Evolutionary conservation across 2,113 vertebrate species (phyloP).

Genomic region (Callocephalon fimbriatum): DNA sequence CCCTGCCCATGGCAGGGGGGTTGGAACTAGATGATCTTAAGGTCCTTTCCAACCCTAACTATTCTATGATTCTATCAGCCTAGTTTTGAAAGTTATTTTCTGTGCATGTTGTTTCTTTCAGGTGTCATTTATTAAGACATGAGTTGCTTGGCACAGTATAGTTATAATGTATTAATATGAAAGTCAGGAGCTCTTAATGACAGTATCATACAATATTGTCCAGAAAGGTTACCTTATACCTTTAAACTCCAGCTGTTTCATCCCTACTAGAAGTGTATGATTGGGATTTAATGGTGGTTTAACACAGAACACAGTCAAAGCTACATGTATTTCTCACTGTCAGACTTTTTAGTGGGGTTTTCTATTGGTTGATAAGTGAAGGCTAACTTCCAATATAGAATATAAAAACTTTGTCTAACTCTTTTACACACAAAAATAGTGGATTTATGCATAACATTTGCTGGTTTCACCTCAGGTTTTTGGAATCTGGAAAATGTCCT

Average conservation of each 20-base stretch:
- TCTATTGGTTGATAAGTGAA: neutral
- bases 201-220: rapidly evolving
- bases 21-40: too few species aligned
- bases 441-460: neutral
- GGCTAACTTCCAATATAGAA: neutral
- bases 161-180: neutral
- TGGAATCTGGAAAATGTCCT: neutral
- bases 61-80: neutral
- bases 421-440: neutral
- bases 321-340: neutral
- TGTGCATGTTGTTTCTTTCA: neutral
- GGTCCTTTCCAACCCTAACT: too few species aligned
- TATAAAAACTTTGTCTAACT: neutral
- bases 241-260: neutral
- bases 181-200: neutral
- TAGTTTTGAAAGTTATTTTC: neutral
- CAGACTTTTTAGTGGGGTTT: neutral
- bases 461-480: neutral
- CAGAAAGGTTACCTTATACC: neutral
- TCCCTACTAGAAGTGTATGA: neutral
- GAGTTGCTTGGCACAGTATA: neutral
- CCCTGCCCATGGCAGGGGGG: too few species aligned
- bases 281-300: neutral
- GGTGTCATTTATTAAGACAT: neutral
- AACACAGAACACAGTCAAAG: neutral